Percentiles rank a stretch among this genome's conserved stretches.
Conservation (phyloP, 2,113 vertebrate species). For the Pongo abelii region DNA sequence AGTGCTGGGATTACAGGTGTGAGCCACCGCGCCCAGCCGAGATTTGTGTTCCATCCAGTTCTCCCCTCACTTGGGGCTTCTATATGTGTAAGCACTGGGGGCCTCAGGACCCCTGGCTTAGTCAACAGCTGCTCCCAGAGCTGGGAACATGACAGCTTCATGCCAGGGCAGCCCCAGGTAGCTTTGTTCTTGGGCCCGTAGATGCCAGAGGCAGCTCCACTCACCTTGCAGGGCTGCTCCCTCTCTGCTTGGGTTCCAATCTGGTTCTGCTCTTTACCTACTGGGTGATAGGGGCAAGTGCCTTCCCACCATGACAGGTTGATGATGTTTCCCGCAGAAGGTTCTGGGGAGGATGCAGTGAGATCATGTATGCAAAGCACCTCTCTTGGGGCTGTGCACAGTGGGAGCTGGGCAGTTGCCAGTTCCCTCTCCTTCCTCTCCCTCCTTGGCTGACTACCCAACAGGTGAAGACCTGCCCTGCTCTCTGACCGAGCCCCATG, state of each 20-base stretch:
- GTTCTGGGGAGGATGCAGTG: background rate
- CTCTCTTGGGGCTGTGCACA: background rate
- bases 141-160: background rate
- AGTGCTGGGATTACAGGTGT: too few relatives aligned
- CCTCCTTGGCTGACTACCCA: background rate
- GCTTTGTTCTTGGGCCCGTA: background rate
- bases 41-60: background rate
- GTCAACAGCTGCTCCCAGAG: background rate
- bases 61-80: background rate
- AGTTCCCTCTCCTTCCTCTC: background rate
- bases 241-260: background rate
- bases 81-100: background rate
- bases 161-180: background rate
- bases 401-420: too few relatives aligned
- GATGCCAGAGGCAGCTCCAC: background rate
- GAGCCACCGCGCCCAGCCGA: fast-evolving
- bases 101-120: background rate
- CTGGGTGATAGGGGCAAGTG: background rate
- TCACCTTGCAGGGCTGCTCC: background rate
- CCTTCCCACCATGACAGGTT: fast-evolving
- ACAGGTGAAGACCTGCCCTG: background rate
- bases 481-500: background rate
- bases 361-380: background rate
- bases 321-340: background rate
- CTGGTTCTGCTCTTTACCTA: background rate